Conservation (phyloP, 2,797 vertebrate genomes). For the Anniella stebbinsi region DNA sequence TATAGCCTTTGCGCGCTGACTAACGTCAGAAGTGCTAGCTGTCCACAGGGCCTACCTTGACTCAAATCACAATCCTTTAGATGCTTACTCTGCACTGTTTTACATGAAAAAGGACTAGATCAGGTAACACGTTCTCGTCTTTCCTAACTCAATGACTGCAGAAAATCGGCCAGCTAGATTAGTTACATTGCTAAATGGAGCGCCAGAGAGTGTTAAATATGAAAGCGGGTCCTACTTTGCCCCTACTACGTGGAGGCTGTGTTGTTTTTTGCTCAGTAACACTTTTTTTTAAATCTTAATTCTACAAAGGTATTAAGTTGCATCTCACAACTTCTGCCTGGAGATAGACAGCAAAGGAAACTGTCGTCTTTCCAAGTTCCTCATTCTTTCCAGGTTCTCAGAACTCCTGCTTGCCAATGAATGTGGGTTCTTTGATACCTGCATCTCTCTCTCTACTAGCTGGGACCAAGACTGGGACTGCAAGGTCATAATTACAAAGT, state of each 20-base stretch:
- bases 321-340: constrained; percentile 10
- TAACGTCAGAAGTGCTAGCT: not conserved
- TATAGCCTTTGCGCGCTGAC: not conserved
- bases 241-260: not conserved
- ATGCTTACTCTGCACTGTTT: not conserved
- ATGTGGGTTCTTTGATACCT: not conserved
- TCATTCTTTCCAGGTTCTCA: constrained; percentile 21
- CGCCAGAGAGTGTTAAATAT: not conserved
- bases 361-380: constrained; percentile 18
- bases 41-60: not conserved
- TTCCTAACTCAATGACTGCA: constrained; percentile 1
- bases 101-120: not conserved
- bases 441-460: not conserved
- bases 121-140: constrained; percentile 17
- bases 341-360: constrained; percentile 1
- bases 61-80: not conserved
- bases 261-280: not conserved
- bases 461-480: not conserved
- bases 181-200: not conserved
- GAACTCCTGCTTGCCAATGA: not conserved
- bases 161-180: not conserved
- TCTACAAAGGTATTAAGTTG: constrained; percentile 19
- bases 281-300: constrained; percentile 16
- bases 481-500: not conserved
- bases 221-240: not conserved